These are phyloP conservation scores for Papilio demoleus DNA, from an alignment of 2,888 invertebrate genomes.

Conservation along the genomic window DNA sequence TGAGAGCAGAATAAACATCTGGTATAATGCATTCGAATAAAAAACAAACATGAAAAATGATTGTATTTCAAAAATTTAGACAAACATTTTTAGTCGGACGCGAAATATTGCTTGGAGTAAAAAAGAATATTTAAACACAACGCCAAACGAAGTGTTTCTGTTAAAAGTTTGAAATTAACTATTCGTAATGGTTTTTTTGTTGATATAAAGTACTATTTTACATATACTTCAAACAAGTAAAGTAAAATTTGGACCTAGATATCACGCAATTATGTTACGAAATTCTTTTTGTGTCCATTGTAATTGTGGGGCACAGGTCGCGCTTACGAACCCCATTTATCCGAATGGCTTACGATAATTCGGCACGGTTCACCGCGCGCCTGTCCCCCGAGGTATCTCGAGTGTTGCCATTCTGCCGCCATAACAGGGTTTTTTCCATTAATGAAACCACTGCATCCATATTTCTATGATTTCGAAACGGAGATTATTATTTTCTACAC, in stretches of 20 bases:
- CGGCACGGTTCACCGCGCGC: conserved; percentile 54
- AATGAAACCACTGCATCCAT: conserved; percentile 22
- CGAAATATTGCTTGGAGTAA: conserved; percentile 1
- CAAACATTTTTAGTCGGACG: conserved; percentile 19
- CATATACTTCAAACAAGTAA: not conserved
- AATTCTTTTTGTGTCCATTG: conserved; percentile 35
- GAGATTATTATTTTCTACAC: conserved; percentile 14
- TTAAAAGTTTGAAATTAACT: not conserved
- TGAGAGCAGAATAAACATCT: conserved; percentile 19
- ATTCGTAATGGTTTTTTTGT: too few species aligned
- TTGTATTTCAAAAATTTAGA: conserved; percentile 28
- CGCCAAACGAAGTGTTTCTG: not conserved
- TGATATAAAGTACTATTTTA: conserved; percentile 2
- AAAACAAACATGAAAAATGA: conserved; percentile 15
- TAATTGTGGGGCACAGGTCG: conserved; percentile 40
- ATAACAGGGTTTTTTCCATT: conserved; percentile 36
- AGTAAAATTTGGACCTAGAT: conserved; percentile 1
- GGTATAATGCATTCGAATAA: conserved; percentile 21
- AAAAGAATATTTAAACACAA: not conserved
- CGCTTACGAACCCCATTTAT: conserved; percentile 45
- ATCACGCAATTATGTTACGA: conserved; percentile 26
- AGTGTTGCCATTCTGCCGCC: conserved; percentile 37
- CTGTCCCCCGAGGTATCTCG: conserved; percentile 54
- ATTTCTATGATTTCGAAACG: conserved; percentile 24
- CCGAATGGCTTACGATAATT: conserved; percentile 49